Base-by-base conservation (phyloP, 1,140 invertebrate species). In the Listronotus oregonensis region DNA sequence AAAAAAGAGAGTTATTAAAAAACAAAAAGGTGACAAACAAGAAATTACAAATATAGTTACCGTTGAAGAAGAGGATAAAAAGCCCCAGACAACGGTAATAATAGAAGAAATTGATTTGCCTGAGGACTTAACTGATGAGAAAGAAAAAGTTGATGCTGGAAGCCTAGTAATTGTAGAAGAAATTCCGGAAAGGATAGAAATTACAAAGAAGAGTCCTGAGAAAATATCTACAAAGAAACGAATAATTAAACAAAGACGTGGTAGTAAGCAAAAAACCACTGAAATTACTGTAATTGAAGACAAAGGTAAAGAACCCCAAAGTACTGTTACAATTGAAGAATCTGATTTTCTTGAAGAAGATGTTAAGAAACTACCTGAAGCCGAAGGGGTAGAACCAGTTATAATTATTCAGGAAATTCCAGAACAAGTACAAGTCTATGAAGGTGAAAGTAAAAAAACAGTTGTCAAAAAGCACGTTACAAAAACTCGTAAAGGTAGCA, bases 11-110 rank as follows among this genome's bases (percentile, higher is more conserved):
- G 71, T 74, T 10, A 74, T 78, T 7, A 81, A 80, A 63, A 81
- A 75, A 68, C 66, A 70, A 21, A 75, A 74, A 63, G 75, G 80
- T 18, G 68, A 74, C 7, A 79, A 79, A 56, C 68, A 82, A 68
- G 77, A 84, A 74, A 76, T 80, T 0, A 81, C 78, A 10, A 79
- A 82, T 73, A 80, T 82, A 52, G 75, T 79, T 17, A 82, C 81
- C 15, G 71, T 82, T 51, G 78, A 83, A 75, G 80, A 82, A 73
- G 80, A 82, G 58, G 76, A 78, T 52, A 77, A 81, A 67, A 62
- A 71, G 32, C 77, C 80, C 14, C 66, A 80, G 54, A 77, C 71
- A 8, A 78, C 69, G 15, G 75, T 81, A 61, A 79, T 80, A 18
- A 58, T 73, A 40, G 70, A 71, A 52, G 67, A 72, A 67, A 40